Percentiles rank a stretch among this genome's conserved stretches.
Evolutionary conservation across 2,888 invertebrate species (phyloP).

Genomic region (Xylota sylvarum): DNA sequence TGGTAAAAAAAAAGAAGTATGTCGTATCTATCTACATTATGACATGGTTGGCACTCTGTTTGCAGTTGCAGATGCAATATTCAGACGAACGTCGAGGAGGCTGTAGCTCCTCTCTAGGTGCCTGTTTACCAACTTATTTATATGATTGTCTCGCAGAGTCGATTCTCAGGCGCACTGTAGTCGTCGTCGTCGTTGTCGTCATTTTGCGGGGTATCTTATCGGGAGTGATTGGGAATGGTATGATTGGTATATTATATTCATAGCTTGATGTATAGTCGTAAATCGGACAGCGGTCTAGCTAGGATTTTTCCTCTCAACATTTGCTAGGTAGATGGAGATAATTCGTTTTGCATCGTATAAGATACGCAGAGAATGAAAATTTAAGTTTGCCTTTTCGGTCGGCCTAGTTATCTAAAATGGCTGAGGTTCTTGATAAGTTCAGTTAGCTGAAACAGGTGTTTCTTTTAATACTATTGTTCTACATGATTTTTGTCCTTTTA

Average conservation of each 20-base stretch:
- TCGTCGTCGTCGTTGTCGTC: constrained; percentile 36
- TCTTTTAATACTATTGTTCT: neutral
- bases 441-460: constrained; percentile 27
- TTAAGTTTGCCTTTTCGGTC: neutral
- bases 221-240: constrained; percentile 50
- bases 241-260: constrained; percentile 67
- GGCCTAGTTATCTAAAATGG: constrained; percentile 36
- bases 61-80: constrained; percentile 74
- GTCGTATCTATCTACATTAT: constrained; percentile 77
- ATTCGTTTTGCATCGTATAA: constrained; percentile 14
- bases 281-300: constrained; percentile 10
- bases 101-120: constrained; percentile 62
- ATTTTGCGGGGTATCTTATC: constrained; percentile 67
- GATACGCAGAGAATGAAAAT: neutral
- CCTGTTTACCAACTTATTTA: constrained; percentile 74
- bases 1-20: constrained; percentile 57
- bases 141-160: constrained; percentile 66
- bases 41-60: constrained; percentile 75
- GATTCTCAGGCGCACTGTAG: constrained; percentile 49
- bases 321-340: constrained; percentile 6
- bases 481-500: no score
- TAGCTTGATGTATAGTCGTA: constrained; percentile 27
- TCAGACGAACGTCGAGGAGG: constrained; percentile 42
- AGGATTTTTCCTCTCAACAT: neutral
- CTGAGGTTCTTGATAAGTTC: constrained; percentile 11